These are phyloP conservation scores for Drosophila phalerata DNA, from an alignment of 2,888 invertebrate species.

Conservation along the genomic window DNA sequence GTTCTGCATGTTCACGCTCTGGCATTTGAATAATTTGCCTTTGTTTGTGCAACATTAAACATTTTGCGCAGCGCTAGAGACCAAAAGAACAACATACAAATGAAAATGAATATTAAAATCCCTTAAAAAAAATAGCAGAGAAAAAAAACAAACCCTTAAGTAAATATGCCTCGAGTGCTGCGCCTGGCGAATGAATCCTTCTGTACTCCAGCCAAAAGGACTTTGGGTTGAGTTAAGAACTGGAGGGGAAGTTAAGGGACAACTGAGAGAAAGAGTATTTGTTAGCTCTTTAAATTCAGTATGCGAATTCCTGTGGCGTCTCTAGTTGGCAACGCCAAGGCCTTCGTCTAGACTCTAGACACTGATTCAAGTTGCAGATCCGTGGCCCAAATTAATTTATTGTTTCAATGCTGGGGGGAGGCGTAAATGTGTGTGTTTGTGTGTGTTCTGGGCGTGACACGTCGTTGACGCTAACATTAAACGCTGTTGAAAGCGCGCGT, in stretches of 20 bases:
- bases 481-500: slow-evolving; percentile 65
- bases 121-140: slow-evolving; percentile 8
- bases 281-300: slow-evolving; percentile 65
- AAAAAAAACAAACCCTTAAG: slow-evolving; percentile 27
- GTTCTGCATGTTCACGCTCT: slow-evolving; percentile 15
- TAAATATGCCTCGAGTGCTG: slow-evolving; percentile 49
- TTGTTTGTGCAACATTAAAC: slow-evolving; percentile 39
- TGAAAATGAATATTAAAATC: slow-evolving; percentile 51
- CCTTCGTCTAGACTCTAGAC: slow-evolving; percentile 75
- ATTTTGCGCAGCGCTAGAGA: slow-evolving; percentile 14
- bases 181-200: slow-evolving; percentile 7
- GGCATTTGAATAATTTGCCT: slow-evolving; percentile 21
- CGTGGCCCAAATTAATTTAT: slow-evolving; percentile 71
- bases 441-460: slow-evolving; percentile 53
- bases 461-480: slow-evolving; percentile 68
- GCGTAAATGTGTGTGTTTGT: slow-evolving; percentile 10
- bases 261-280: slow-evolving; percentile 12
- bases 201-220: slow-evolving; percentile 1
- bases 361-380: slow-evolving; percentile 64
- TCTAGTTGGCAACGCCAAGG: slow-evolving; percentile 41
- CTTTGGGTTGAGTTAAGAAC: background rate
- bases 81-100: slow-evolving; percentile 19
- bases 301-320: slow-evolving; percentile 50
- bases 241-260: slow-evolving; percentile 1
- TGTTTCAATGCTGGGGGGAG: slow-evolving; percentile 50